Percentiles rank a stretch among this genome's conserved stretches.
Conservation (phyloP, 2,888 invertebrate genomes). For the Archaeoteleia sp. region DNA sequence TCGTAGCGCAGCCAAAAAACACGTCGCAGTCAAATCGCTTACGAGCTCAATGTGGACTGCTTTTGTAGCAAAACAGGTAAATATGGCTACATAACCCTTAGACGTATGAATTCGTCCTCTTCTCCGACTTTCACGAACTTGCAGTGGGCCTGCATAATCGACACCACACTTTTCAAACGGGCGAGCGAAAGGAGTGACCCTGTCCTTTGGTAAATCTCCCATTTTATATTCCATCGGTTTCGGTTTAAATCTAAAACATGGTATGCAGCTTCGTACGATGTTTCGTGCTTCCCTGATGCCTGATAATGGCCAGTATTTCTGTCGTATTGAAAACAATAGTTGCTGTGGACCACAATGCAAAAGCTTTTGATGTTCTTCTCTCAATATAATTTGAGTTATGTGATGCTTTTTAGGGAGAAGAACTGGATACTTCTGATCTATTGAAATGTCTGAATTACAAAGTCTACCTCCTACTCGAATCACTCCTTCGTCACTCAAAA, state of each 20-base stretch:
- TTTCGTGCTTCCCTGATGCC: slow-evolving; percentile 17
- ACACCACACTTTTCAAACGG: slow-evolving; percentile 6
- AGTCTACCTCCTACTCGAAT: neutral
- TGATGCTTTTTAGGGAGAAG: too few relatives aligned
- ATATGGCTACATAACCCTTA: slow-evolving; percentile 53
- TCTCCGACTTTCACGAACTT: slow-evolving; percentile 22
- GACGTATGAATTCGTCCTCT: slow-evolving; percentile 12
- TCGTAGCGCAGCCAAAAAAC: neutral
- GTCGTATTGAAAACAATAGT: neutral
- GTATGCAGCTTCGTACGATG: slow-evolving; percentile 8
- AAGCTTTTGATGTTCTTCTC: neutral
- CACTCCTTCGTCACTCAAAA: neutral
- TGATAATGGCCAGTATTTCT: neutral
- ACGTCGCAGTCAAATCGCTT: too few relatives aligned
- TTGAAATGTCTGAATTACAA: neutral
- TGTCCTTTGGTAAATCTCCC: slow-evolving; percentile 10
- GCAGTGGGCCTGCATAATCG: slow-evolving; percentile 44
- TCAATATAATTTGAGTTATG: too few relatives aligned
- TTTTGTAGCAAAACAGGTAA: slow-evolving; percentile 51
- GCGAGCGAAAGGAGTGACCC: slow-evolving; percentile 1
- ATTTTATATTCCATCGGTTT: slow-evolving; percentile 12
- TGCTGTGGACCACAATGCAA: neutral
- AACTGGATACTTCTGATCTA: too few relatives aligned
- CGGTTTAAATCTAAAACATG: slow-evolving; percentile 26
- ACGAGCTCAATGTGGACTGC: slow-evolving; percentile 16